Evolutionary conservation across 2,113 vertebrate species (phyloP), one percentile per base, ranked within the genome.

Genomic region (Chaenocephalus aceratus): DNA sequence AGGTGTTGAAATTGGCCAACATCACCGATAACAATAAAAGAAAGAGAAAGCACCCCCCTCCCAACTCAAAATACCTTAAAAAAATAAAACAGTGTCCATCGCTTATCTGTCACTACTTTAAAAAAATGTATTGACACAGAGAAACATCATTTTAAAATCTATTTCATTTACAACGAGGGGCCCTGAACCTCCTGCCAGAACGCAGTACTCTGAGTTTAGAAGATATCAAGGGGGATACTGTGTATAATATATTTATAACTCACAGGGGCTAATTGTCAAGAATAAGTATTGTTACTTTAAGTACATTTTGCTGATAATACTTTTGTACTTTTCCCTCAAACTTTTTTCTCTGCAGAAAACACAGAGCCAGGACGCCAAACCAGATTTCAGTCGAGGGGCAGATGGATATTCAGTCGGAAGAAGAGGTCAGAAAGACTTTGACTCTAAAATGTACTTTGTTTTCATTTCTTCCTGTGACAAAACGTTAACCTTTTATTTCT

Each of bases 361-460:
- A 10, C 16, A 15, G 16, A 36, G 30, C 30, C 12, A 73, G 60
- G 14, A 34, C n/a, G 58, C 5, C 1, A 26, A 64, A 70, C 15
- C 41, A 56, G 71, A 3, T 45, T 13, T n/a, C 46, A 6, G 23
- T 34, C 12, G 58, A 54, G 66, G 51, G 36, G 30, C 79, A 44
- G 75, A 2, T 45, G 71, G 10, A 15, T 30, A 15, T 9, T 34
- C 23, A 73, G 13, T 60, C 54, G 2, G 61, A 3, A 61, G 56
- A 5, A 77, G 48, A 83, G 85, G 88, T 89, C 13, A 66, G 80
- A 62, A 2, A 7, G 60, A n/a, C 23, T 76, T 51, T 59, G 0
- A 48, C 15, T 9, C 4, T 16, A 21, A 16, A 3, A 2, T 44
- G 15, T 62, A 53, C 2, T 44, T 16, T 2, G 3, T 61, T 48